Base-by-base conservation (phyloP, 2,888 invertebrate species). In the Tetranychus truncatus region DNA sequence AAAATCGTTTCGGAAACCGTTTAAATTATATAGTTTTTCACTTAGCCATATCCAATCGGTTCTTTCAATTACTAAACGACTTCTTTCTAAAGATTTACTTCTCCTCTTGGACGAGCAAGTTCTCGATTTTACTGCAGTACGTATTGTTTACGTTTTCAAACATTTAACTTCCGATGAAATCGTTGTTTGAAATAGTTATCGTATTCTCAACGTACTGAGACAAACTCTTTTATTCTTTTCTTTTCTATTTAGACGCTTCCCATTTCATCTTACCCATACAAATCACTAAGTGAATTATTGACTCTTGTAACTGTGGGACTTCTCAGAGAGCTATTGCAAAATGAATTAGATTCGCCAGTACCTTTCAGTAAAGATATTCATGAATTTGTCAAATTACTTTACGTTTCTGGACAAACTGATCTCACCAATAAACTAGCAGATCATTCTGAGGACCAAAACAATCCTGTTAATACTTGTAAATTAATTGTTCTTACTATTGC, bases 401-500 rank as follows among this genome's bases (percentile, higher is more conserved):
- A 94, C 82, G 85, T 92, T 74, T 91, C 90, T 77, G 95, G 95
- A 0, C 95, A 96, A 82, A 94, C 92, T 0, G 95, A 95, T 82
- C 84, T 95, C 46, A 92, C 92, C 80, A 90, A 90, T 77, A 87
- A 89, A 45, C 90, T 92, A 6, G 8, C 72, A 18, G 76, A 78
- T n/a, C 44, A n/a, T 11, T 67, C 66, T n/a, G 55, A 55, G 15
- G 55, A 55, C 55, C 24, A 66, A 66, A 67, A 66, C n/a, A 46
- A 45, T 44, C 34, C 46, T 24, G 46, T 93, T 3, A 92, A 94
- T 83, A 91, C 91, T 82, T 93, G 92, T 82, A 92, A 93, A 85
- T 89, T 95, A 66, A 94, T 94, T 81, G 94, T 96, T 0, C 92
- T 93, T 89, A 93, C 95, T 0, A 95, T 95, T 84, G 94, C 96